Percentiles rank a stretch among this genome's conserved stretches.
These are phyloP conservation scores for Siniperca obscura DNA, from an alignment of 2,797 vertebrate species.

Conservation along the genomic window DNA sequence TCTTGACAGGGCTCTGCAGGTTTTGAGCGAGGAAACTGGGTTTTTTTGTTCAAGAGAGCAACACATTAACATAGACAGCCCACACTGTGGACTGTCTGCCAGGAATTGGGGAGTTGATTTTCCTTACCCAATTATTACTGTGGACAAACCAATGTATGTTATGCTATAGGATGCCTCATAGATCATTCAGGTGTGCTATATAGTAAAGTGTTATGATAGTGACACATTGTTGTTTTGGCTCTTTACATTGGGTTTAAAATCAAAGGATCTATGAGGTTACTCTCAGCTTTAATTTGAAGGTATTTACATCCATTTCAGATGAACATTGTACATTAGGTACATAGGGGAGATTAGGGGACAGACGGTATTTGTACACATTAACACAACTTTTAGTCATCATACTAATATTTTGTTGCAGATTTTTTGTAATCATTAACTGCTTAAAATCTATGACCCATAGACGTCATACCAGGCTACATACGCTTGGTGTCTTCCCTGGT, in stretches of 20 bases:
- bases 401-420: neutral
- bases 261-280: neutral
- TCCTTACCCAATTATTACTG: slow-evolving; percentile 35
- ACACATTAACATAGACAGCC: slow-evolving; percentile 39
- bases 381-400: neutral
- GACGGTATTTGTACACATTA: neutral
- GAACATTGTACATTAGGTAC: neutral
- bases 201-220: neutral
- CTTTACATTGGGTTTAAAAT: slow-evolving; percentile 11
- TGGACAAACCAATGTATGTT: slow-evolving; percentile 25
- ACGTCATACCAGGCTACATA: neutral
- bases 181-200: slow-evolving; percentile 19
- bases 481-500: neutral
- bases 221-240: neutral
- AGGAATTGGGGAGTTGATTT: slow-evolving; percentile 38
- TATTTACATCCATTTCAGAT: neutral
- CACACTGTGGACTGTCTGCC: slow-evolving; percentile 43
- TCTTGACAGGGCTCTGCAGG: slow-evolving; percentile 55
- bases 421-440: neutral
- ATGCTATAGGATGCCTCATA: slow-evolving; percentile 18
- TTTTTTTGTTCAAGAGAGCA: slow-evolving; percentile 48
- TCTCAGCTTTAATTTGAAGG: neutral
- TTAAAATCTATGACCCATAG: neutral
- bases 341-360: neutral
- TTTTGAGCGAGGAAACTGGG: slow-evolving; percentile 49